Conservation (phyloP, 2,797 vertebrate genomes). For the Hapalemur alaotrensis region DNA sequence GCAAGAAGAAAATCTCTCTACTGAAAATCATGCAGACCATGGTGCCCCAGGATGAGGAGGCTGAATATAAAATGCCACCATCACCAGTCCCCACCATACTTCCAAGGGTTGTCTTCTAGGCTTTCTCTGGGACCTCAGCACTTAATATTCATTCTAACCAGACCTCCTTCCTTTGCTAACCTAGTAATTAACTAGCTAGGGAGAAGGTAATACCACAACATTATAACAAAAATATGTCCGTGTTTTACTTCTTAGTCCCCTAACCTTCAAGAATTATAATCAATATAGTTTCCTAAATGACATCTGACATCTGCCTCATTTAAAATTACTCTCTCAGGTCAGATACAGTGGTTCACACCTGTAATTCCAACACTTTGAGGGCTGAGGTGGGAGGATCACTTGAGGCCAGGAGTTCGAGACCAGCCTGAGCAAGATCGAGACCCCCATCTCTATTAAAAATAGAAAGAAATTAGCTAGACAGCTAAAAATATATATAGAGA, state of each 20-base stretch:
- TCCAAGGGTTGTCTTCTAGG: neutral
- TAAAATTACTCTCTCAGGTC: neutral
- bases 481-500: no score
- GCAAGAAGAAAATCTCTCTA: neutral
- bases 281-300: conserved; percentile 41
- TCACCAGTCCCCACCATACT: neutral
- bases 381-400: neutral
- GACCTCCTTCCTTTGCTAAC: neutral
- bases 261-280: conserved; percentile 40
- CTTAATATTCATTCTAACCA: neutral
- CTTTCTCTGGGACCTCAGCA: neutral
- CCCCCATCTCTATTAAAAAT: no score
- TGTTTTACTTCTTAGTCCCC: conserved; percentile 14
- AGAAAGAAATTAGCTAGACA: no score
- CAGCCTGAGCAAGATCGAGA: neutral
- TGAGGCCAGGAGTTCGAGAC: neutral
- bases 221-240: conserved; percentile 24
- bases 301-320: conserved; percentile 5
- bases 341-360: neutral
- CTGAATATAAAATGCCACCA: neutral
- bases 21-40: neutral
- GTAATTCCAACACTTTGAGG: neutral
- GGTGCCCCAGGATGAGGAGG: neutral
- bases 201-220: neutral
- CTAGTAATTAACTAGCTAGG: neutral